Evolutionary conservation across 1,140 invertebrate species (phyloP), one percentile per base, ranked within the genome.

Genomic region (Drosophila quadrilineata): DNA sequence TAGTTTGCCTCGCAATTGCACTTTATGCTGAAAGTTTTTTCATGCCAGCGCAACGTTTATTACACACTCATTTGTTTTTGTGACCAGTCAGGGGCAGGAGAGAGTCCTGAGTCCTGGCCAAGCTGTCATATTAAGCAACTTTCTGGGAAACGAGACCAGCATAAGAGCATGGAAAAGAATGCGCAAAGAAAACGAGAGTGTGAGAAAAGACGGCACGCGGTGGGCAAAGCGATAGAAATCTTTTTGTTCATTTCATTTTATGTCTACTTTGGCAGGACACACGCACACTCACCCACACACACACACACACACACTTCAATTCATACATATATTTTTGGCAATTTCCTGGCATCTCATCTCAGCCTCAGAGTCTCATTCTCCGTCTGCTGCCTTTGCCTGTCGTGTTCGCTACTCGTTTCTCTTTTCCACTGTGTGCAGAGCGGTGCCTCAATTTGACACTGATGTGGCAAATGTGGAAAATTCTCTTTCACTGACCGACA

Each of bases 191-290:
- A n/a, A n/a, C n/a, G n/a, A n/a, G n/a, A n/a, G n/a, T n/a, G n/a
- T n/a, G n/a, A n/a, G n/a, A n/a, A n/a, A n/a, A n/a, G n/a, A n/a
- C n/a, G n/a, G n/a, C n/a, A n/a, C n/a, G n/a, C n/a, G n/a, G n/a
- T n/a, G n/a, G n/a, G n/a, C n/a, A n/a, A n/a, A n/a, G n/a, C 48
- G 79, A 85, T 85, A 85, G 79, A 85, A 84, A 85, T 85, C 79
- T 85, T 85, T 85, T 85, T 85, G 79, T 79, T 85, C 79, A 85
- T 85, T 85, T 85, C 79, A 56, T 86, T 85, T 85, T 85, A 85
- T 85, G 79, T 85, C 79, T 77, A 68, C 79, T 64, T 64, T 72
- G 57, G 50, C 63, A 33, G n/a, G 28, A 43, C 40, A 62, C 29
- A 43, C 41, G 48, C 40, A 33, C 48, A 26, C 14, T 1, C 40